Evolutionary conservation across 2,113 vertebrate genomes (phyloP).

Genomic region (Psettodes erumei): DNA sequence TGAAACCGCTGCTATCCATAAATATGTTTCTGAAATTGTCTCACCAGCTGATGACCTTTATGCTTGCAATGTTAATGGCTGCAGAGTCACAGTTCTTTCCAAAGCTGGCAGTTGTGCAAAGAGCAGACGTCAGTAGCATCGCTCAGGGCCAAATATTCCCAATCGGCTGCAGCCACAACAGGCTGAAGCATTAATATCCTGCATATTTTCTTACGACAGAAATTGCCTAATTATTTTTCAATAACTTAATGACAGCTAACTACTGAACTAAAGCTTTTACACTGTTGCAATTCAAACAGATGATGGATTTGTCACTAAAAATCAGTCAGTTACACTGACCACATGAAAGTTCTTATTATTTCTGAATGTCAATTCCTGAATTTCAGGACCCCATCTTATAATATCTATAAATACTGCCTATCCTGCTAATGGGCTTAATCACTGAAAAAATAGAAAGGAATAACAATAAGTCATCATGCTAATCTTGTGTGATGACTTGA

Average conservation of each 20-base stretch:
- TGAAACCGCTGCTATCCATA: slow-evolving; percentile 22
- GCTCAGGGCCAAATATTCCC: slow-evolving; percentile 7
- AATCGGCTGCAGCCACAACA: slow-evolving; percentile 6
- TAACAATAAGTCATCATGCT: neutral
- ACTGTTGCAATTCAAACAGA: slow-evolving; percentile 4
- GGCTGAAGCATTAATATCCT: neutral
- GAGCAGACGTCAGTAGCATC: neutral
- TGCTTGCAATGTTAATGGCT: slow-evolving; percentile 25
- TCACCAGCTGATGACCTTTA: slow-evolving; percentile 44
- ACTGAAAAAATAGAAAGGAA: neutral
- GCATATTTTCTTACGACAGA: slow-evolving; percentile 1
- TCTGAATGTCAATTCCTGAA: slow-evolving; percentile 2
- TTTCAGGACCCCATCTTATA: neutral
- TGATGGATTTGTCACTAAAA: slow-evolving; percentile 4
- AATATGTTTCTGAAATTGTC: slow-evolving; percentile 39
- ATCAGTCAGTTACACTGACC: neutral
- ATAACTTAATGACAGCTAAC: neutral
- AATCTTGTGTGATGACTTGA: neutral
- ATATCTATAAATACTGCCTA: neutral
- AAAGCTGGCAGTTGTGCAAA: slow-evolving; percentile 12
- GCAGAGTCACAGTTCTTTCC: neutral
- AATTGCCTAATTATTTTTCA: neutral
- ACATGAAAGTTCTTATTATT: neutral
- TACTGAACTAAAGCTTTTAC: neutral
- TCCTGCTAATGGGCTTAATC: neutral